Evolutionary conservation across 2,888 invertebrate species (phyloP), one percentile per base, ranked within the genome.

Genomic region (Andrena trimmerana): DNA sequence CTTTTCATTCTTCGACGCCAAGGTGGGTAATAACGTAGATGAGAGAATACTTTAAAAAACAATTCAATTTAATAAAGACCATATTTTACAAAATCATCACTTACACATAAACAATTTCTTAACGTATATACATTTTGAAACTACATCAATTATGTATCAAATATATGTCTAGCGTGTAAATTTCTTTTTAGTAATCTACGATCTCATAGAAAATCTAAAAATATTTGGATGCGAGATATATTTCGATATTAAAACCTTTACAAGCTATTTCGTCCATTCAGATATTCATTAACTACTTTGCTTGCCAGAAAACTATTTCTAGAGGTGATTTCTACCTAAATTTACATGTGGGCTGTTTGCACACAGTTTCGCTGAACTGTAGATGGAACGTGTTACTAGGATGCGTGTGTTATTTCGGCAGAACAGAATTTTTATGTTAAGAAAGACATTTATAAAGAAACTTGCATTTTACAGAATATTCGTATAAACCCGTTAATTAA

Each of bases 221-320:
- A 73, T 24, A 60, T 54, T 72, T 60, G 13, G 27, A 59, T 8
- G 20, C 16, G 24, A 29, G 10, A 50, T 52, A n/a, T 65, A 36
- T 59, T 59, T 70, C 59, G 33, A 67, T 75, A 67, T 81, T 66
- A 52, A 63, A 31, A n/a, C 68, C 72, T 81, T 69, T 10, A 74
- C 29, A 62, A 78, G 63, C 29, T 70, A 54, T 66, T 70, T 63
- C 33, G 4, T 50, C 62, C 36, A 52, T 36, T 33, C 50, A 83
- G 42, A 77, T 60, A 59, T 68, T 72, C 60, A 62, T 73, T 54
- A 74, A 67, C 66, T 78, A 54, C 50, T 66, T 80, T 66, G 77
- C 67, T 73, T 83, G 89, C 89, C 87, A 87, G 73, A 24, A 78
- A 74, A 71, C 87, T 87, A 86, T 89, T 89, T 87, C 69, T 70